These are phyloP conservation scores for Dynastes hyllus DNA, from an alignment of 2,888 invertebrate species.

Conservation along the genomic window DNA sequence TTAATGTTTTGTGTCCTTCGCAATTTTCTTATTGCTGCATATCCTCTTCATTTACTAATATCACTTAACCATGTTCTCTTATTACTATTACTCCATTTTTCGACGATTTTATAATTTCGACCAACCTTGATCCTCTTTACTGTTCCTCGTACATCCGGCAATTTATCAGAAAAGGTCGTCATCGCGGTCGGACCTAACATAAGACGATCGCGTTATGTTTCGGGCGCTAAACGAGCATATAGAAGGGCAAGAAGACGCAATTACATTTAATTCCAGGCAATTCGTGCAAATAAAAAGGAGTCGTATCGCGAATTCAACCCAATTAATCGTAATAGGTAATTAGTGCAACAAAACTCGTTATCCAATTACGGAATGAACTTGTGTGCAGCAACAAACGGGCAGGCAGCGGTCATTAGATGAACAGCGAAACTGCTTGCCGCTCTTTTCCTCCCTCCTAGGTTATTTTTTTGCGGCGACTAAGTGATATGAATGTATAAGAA, in stretches of 20 bases:
- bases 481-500: neutral
- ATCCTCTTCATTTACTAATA: too few species aligned
- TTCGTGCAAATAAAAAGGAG: constrained; percentile 45
- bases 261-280: constrained; percentile 42
- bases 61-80: too few species aligned
- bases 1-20: too few species aligned
- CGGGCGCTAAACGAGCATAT: constrained; percentile 11
- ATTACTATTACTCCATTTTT: too few species aligned
- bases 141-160: neutral
- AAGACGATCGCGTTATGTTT: neutral
- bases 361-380: constrained; percentile 36
- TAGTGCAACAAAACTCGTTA: constrained; percentile 40
- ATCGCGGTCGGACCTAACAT: neutral
- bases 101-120: too few species aligned
- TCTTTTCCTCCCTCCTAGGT: neutral
- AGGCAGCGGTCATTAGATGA: constrained; percentile 29
- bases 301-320: constrained; percentile 36
- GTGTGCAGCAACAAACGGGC: neutral
- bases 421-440: constrained; percentile 12
- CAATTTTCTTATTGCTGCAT: too few species aligned
- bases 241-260: constrained; percentile 26
- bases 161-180: neutral
- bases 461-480: neutral
- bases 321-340: constrained; percentile 44
- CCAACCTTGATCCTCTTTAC: neutral